Evolutionary conservation across 2,888 invertebrate genomes (phyloP).

Genomic region (Andrena dorsata): DNA sequence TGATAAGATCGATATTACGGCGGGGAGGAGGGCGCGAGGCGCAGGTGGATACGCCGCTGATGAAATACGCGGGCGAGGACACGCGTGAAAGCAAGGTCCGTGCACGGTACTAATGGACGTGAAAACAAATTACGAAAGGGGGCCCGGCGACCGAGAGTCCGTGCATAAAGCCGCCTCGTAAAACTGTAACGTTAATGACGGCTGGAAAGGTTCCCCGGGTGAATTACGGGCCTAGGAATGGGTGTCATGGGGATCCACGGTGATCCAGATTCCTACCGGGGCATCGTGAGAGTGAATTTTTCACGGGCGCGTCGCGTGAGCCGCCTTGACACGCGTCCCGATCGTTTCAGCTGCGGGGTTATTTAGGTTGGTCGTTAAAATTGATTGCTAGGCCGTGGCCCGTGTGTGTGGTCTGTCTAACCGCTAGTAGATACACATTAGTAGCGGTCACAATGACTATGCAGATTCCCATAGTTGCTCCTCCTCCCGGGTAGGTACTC

Average conservation of each 20-base stretch:
- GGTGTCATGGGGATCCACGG: slow-evolving; percentile 25
- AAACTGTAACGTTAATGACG: slow-evolving; percentile 64
- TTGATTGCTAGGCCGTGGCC: slow-evolving; percentile 63
- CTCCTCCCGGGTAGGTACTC: not conserved
- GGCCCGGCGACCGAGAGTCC: slow-evolving; percentile 12
- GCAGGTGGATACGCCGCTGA: slow-evolving; percentile 57
- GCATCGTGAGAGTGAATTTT: slow-evolving; percentile 17
- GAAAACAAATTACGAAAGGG: slow-evolving; percentile 62
- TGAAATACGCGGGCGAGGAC: slow-evolving; percentile 66
- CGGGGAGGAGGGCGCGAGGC: slow-evolving; percentile 44
- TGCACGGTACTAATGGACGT: slow-evolving; percentile 52
- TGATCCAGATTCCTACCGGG: slow-evolving; percentile 52
- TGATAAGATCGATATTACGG: slow-evolving; percentile 75
- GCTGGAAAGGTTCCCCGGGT: slow-evolving; percentile 19
- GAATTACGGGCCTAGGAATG: slow-evolving; percentile 42
- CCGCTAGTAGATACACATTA: not conserved
- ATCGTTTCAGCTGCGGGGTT: slow-evolving; percentile 51
- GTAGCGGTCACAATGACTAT: not conserved
- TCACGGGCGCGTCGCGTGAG: not conserved
- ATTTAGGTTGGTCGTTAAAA: slow-evolving; percentile 65
- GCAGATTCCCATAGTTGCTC: not conserved
- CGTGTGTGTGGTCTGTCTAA: slow-evolving; percentile 33
- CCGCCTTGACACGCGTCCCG: slow-evolving; percentile 35
- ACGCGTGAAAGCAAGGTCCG: slow-evolving; percentile 65
- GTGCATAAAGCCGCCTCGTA: slow-evolving; percentile 42